Percentiles rank a stretch among this genome's conserved stretches.
phyloP scores from a whole-genome alignment of 92 coral and sea anemone species.

The Galaxea fascicularis region DNA sequence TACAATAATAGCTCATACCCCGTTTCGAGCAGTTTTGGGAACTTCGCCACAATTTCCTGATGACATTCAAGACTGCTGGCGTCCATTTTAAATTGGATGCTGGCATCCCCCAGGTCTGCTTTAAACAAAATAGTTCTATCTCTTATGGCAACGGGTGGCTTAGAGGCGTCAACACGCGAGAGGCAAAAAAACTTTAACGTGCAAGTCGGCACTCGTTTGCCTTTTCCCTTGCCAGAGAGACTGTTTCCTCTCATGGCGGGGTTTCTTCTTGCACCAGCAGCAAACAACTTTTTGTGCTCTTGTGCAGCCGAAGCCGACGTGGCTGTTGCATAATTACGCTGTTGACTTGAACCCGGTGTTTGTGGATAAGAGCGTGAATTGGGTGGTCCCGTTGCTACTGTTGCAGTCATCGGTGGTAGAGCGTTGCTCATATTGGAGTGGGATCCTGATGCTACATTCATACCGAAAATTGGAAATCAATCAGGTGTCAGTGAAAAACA shows the following conservation, averaged over 20 bases:
- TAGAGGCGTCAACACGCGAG: constrained; percentile 16
- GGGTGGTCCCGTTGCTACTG: neutral
- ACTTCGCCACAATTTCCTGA: constrained; percentile 37
- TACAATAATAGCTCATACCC: constrained; percentile 57
- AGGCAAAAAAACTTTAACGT: constrained; percentile 66
- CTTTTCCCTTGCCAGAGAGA: constrained; percentile 47
- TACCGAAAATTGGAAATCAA: neutral
- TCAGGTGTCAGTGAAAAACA: too few species aligned
- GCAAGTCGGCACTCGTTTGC: constrained; percentile 52
- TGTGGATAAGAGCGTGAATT: too few species aligned
- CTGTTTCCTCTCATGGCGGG: neutral
- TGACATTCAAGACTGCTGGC: constrained; percentile 41
- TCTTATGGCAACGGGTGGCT: constrained; percentile 54
- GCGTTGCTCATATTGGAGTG: neutral
- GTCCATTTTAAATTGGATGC: constrained; percentile 42
- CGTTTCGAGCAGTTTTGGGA: constrained; percentile 58
- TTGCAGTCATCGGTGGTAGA: neutral
- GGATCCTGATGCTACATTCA: neutral
- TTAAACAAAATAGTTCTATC: constrained; percentile 55
- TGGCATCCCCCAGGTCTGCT: constrained; percentile 69
- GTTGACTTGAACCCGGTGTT: too few species aligned
- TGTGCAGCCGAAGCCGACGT: neutral
- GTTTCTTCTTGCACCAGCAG: constrained; percentile 24
- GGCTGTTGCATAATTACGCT: too few species aligned
- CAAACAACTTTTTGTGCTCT: constrained; percentile 28